Evolutionary conservation across 1,140 invertebrate species (phyloP), one percentile per base, ranked within the genome.

Genomic region (Drosophila seguyi): DNA sequence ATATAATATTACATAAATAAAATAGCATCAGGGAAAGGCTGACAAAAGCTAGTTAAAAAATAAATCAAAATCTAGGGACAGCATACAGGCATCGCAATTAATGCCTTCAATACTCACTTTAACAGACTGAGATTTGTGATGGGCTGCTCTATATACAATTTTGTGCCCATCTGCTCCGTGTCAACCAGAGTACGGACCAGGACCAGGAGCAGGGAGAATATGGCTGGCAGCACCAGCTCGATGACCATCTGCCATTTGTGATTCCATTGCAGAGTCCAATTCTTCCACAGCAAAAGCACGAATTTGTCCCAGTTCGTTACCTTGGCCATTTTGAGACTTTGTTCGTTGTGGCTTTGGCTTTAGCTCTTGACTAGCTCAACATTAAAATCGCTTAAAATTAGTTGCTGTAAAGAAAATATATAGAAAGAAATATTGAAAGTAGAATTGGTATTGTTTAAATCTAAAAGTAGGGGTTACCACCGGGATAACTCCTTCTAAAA

Each of bases 221-320:
- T 76, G 0, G 96, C 94, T 13, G 95, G 96, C 53, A 94, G 79
- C 1, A 95, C 72, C 67, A 98, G 92, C 92, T 98, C 97, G 18
- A 96, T 87, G 10, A 95, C 48, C 6, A 97, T 95, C 84, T 97
- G 96, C 42, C 95, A 74, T 42, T 95, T 95, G 91, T 96, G 96
- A 59, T 96, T 94, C 93, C 94, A 95, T 93, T 97, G 96, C 22
- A 97, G 94, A 11, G 95, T 93, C 93, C 95, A 97, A 86, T 98
- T 98, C 93, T 98, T 98, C 97, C 97, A 98, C 81, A 97, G 94
- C 18, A 98, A 92, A 31, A 98, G 93, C 5, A 92, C 79, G 82
- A 96, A 95, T 86, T 95, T 95, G 55, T 94, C 91, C 83, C 90
- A 93, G 58, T 93, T 94, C 0, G 66, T 79, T 13, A 88, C 50